A percentile compares a stretch with the other conserved stretches of the same genome.
These are phyloP conservation scores for Onychomys leucogaster DNA, from an alignment of 2,797 vertebrate genomes.

Conservation along the genomic window DNA sequence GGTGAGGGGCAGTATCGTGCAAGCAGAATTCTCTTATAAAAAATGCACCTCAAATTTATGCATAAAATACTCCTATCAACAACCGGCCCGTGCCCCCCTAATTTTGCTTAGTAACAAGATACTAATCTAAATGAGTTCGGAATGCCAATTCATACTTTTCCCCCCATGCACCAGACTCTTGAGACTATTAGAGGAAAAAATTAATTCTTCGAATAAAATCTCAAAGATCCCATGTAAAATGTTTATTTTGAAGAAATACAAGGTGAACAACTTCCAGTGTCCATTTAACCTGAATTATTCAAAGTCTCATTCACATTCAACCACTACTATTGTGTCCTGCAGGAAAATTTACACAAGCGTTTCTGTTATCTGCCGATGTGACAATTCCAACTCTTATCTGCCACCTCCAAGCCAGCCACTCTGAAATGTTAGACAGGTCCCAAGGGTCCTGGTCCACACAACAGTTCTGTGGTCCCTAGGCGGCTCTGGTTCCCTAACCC, in stretches of 20 bases:
- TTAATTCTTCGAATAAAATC: conserved; percentile 10
- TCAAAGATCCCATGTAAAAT: conserved; percentile 16
- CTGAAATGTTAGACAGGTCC: conserved; percentile 32
- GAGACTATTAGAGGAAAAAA: not conserved
- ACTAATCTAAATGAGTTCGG: conserved; percentile 62
- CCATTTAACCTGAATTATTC: conserved; percentile 42
- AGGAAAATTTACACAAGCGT: conserved; percentile 32
- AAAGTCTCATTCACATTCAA: conserved; percentile 34
- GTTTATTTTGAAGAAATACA: conserved; percentile 66
- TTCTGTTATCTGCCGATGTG: conserved; percentile 7
- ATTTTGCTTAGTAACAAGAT: conserved; percentile 62
- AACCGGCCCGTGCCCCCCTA: not conserved
- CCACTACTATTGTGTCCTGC: not conserved
- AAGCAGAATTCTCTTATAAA: conserved; percentile 69
- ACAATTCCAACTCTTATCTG: conserved; percentile 59
- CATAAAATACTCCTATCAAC: conserved; percentile 4
- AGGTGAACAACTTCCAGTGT: conserved; percentile 46
- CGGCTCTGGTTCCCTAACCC: conserved; percentile 53
- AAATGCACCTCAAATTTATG: conserved; percentile 66
- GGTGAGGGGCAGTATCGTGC: conserved; percentile 51
- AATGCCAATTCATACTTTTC: conserved; percentile 45
- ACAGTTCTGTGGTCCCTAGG: not conserved
- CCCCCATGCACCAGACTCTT: not conserved
- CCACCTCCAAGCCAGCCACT: conserved; percentile 34
- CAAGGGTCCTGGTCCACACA: conserved; percentile 32